These are phyloP conservation scores for Papilio helenus DNA, from an alignment of 1,140 invertebrate genomes.

Conservation along the genomic window DNA sequence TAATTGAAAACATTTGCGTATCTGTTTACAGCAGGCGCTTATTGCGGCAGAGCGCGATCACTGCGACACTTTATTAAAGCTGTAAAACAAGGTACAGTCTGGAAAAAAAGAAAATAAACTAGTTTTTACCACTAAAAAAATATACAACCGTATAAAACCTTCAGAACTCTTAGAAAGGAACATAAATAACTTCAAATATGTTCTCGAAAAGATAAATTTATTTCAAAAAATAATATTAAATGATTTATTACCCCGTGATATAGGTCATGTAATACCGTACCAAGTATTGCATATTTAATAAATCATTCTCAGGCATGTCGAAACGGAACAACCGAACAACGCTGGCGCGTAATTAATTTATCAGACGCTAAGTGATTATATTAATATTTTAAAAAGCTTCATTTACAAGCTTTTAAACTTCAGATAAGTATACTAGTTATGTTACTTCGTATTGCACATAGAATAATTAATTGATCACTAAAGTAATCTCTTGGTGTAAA, in stretches of 20 bases:
- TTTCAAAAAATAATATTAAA: too few relatives aligned
- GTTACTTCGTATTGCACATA: not conserved
- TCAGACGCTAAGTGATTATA: conserved; percentile 11
- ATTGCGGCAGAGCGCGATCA: not conserved
- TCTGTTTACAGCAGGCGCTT: not conserved
- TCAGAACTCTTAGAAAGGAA: not conserved
- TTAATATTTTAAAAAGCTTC: conserved; percentile 26
- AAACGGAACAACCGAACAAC: not conserved
- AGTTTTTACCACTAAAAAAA: too few relatives aligned
- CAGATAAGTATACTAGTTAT: not conserved
- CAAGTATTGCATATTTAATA: conserved; percentile 15
- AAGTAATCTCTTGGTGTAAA: not conserved
- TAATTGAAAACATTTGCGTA: conserved; percentile 14
- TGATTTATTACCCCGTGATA: too few relatives aligned
- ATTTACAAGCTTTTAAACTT: not conserved
- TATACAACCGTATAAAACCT: not conserved
- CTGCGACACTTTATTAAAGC: not conserved
- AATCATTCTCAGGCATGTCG: not conserved
- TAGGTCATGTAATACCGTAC: too few relatives aligned
- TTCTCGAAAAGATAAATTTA: too few relatives aligned
- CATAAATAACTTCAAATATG: too few relatives aligned
- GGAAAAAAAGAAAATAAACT: not conserved
- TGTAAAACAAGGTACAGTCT: not conserved
- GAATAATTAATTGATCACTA: not conserved
- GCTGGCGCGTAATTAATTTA: not conserved